These are phyloP conservation scores for Avahi laniger DNA, from an alignment of 2,797 vertebrate species.

Conservation along the genomic window DNA sequence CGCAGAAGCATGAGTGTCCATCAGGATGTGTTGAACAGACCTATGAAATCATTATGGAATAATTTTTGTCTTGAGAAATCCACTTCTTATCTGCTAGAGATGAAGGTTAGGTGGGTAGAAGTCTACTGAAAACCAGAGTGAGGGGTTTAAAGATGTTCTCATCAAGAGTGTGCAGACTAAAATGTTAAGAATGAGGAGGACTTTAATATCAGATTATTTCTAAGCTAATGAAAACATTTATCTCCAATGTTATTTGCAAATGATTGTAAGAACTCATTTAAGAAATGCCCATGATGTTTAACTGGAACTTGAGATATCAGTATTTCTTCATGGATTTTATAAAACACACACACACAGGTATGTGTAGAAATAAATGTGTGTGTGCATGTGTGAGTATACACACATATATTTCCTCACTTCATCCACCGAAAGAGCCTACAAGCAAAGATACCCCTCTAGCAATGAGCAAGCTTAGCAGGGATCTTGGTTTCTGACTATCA, in stretches of 20 bases:
- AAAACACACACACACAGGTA: background rate
- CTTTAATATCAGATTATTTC: background rate
- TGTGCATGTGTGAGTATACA: background rate
- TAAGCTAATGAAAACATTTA: background rate
- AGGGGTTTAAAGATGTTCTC: background rate
- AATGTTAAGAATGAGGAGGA: background rate
- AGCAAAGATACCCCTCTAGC: background rate
- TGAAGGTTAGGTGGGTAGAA: background rate
- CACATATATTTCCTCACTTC: background rate
- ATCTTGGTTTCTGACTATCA: constrained; percentile 23
- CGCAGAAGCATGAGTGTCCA: background rate
- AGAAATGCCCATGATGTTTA: constrained; percentile 16
- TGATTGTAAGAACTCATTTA: background rate
- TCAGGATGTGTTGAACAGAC: background rate
- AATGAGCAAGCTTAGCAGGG: background rate
- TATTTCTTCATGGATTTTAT: constrained; percentile 24
- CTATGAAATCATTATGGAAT: background rate
- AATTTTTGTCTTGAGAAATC: constrained; percentile 30
- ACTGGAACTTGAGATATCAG: background rate
- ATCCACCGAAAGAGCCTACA: background rate
- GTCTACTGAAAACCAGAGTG: background rate
- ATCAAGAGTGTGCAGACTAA: background rate
- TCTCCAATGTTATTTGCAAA: background rate
- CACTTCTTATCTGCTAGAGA: background rate
- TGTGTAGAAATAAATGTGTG: background rate